Evolutionary conservation across 2,888 invertebrate species (phyloP), one percentile per base, ranked within the genome.

Genomic region (Lycocerus yunnanus): DNA sequence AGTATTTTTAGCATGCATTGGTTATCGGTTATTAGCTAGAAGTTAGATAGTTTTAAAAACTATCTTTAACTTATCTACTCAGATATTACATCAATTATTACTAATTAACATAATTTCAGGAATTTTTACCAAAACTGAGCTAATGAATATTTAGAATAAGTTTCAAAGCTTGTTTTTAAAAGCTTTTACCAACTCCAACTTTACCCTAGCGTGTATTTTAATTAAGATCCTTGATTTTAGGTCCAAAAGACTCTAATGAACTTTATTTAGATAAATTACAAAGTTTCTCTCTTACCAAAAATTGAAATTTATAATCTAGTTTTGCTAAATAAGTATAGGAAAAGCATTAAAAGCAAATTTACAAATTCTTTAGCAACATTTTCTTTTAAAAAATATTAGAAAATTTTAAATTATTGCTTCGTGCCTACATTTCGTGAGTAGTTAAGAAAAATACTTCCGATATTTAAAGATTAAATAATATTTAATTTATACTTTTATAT

Each of bases 211-310:
- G 58, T 58, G 58, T 66, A 66, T 71, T 60, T 71, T 71, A 71
- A 71, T 70, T 71, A 71, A 58, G 15, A 20, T 65, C 24, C 58
- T 58, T 18, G 43, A 66, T 66, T 71, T 71, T 21, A 58, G 66
- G 58, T 59, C 66, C 58, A 71, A 71, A 66, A 70, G 71, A 43
- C 61, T 72, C 61, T 72, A 72, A 72, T 69, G 61, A 72, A 65
- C 68, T 68, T 65, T 72, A 68, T 72, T 72, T 68, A 72, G 68
- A 68, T 59, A 63, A 72, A 72, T 72, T 72, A 72, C 68, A 69
- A 72, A 72, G 43, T 43, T 72, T 72, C 66, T 21, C 72, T 72
- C 68, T 72, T 67, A 66, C 60, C 59, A 72, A 72, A 43, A 43
- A 72, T 72, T 67, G 43, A 72, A 72, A 72, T 72, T 72, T 72